Evolutionary conservation across 2,888 invertebrate species (phyloP).

Genomic region (Anticlea derivata): DNA sequence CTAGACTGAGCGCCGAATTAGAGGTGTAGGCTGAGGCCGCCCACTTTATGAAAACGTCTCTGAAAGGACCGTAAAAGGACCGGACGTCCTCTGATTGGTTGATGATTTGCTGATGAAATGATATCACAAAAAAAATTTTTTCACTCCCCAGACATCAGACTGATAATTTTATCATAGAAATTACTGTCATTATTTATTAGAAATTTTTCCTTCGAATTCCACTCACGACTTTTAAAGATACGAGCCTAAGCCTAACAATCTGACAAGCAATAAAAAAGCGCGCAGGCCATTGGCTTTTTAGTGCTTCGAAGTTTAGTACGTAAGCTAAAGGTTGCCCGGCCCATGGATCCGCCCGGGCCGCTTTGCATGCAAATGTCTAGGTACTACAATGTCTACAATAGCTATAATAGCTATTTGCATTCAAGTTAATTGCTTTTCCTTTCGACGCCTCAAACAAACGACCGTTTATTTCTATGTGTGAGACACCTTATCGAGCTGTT

Average conservation of each 20-base stretch:
- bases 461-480: constrained; percentile 60
- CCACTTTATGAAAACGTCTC: too few relatives aligned
- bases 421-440: constrained; percentile 79
- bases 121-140: too few relatives aligned
- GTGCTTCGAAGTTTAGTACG: constrained; percentile 59
- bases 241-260: too few relatives aligned
- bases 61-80: too few relatives aligned
- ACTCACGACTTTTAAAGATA: too few relatives aligned
- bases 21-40: too few relatives aligned
- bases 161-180: too few relatives aligned
- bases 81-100: too few relatives aligned
- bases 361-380: constrained; percentile 70
- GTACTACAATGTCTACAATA: constrained; percentile 18
- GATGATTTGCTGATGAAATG: too few relatives aligned
- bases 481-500: constrained; percentile 55
- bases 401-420: constrained; percentile 71
- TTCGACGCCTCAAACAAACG: constrained; percentile 62
- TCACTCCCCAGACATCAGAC: too few relatives aligned
- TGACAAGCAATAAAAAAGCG: constrained; percentile 29
- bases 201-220: too few relatives aligned
- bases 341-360: constrained; percentile 57
- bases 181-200: too few relatives aligned
- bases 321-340: constrained; percentile 54
- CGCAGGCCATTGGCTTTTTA: constrained; percentile 50
- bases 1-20: constrained; percentile 32